Conservation (phyloP, 2,113 vertebrate genomes). For the Lonchura striata region DNA sequence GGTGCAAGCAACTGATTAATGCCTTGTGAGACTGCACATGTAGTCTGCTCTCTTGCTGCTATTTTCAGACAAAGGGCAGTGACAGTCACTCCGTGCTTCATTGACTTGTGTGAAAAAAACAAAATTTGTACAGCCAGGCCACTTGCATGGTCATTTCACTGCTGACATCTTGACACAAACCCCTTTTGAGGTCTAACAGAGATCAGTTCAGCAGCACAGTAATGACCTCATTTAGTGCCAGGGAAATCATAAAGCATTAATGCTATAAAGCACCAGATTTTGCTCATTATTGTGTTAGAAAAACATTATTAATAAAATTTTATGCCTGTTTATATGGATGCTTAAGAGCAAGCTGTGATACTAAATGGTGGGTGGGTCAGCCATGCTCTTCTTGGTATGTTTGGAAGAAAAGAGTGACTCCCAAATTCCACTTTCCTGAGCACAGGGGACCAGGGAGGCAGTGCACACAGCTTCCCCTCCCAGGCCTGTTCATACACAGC, state of each 20-base stretch:
- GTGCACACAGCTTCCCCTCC: background rate
- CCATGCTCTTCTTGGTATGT: background rate
- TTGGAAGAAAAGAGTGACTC: background rate
- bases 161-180: constrained; percentile 15
- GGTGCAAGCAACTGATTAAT: background rate
- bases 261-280: background rate
- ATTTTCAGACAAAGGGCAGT: constrained; percentile 34
- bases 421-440: background rate
- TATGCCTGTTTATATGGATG: background rate
- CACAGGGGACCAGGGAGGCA: background rate
- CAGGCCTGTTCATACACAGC: background rate
- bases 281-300: background rate
- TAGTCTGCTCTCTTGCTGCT: constrained; percentile 14
- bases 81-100: constrained; percentile 40
- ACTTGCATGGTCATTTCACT: constrained; percentile 17
- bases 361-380: background rate
- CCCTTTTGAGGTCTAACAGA: background rate
- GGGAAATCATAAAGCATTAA: background rate
- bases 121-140: constrained; percentile 27
- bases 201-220: background rate
- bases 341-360: background rate
- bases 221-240: background rate
- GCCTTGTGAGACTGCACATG: background rate
- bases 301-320: background rate
- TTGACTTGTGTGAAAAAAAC: constrained; percentile 36